These are phyloP conservation scores for Aspidiotus destructor DNA, from an alignment of 2,888 invertebrate genomes.

Conservation along the genomic window DNA sequence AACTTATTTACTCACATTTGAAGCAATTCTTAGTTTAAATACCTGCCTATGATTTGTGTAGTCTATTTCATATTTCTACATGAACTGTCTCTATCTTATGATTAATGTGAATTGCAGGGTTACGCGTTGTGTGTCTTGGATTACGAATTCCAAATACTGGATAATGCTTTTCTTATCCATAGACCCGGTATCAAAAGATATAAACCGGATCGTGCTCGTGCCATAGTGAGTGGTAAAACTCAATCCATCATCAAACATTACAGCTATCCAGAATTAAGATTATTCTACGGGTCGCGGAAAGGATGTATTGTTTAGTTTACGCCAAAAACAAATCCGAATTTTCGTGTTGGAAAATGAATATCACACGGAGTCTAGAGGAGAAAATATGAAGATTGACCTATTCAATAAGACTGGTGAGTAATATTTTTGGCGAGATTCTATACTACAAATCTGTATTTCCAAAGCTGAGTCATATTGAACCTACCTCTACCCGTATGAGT, in stretches of 20 bases:
- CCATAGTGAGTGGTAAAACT: slow-evolving; percentile 64
- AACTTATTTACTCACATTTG: too few species aligned
- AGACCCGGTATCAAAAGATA: slow-evolving; percentile 82
- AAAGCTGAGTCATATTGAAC: too few species aligned
- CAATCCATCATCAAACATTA: slow-evolving; percentile 65
- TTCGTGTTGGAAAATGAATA: neutral
- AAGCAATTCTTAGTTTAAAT: too few species aligned
- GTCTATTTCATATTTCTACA: too few species aligned
- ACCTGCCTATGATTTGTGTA: too few species aligned
- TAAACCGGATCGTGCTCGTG: slow-evolving; percentile 66
- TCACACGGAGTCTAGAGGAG: neutral
- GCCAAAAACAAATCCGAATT: slow-evolving; percentile 7
- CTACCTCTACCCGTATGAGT: too few species aligned
- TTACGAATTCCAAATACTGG: slow-evolving; percentile 84
- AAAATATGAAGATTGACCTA: neutral
- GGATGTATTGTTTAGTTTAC: slow-evolving; percentile 67
- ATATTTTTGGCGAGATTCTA: neutral
- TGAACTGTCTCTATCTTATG: too few species aligned
- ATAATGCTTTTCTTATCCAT: slow-evolving; percentile 87
- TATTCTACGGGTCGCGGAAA: slow-evolving; percentile 67
- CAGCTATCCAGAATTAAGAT: slow-evolving; percentile 74
- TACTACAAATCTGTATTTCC: neutral
- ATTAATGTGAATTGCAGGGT: slow-evolving; percentile 51
- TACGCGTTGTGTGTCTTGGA: slow-evolving; percentile 81
- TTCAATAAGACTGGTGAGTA: slow-evolving; percentile 30